Conservation (phyloP, 2,888 invertebrate genomes). For the Zaprionus obscuricornis region DNA sequence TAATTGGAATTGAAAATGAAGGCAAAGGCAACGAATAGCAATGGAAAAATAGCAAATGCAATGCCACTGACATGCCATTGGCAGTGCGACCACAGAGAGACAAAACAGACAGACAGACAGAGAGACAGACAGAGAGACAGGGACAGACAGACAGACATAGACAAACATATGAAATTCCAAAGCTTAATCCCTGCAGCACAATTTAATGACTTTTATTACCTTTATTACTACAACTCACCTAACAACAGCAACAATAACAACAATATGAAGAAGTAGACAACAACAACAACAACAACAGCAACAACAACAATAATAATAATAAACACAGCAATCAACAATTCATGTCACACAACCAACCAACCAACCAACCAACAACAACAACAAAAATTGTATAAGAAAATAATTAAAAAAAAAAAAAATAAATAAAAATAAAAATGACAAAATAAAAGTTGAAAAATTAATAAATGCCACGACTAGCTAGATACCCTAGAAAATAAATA, state of each 20-base stretch:
- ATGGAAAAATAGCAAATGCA: too few species aligned
- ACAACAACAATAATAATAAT: conserved; percentile 1
- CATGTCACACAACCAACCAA: conserved; percentile 46
- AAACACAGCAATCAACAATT: conserved; percentile 40
- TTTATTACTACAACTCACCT: conserved; percentile 60
- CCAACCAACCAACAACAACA: conserved; percentile 15
- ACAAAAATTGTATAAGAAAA: conserved; percentile 24
- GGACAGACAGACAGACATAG: conserved; percentile 4
- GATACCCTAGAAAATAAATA: too few species aligned
- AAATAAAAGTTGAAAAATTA: too few species aligned
- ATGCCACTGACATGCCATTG: background rate
- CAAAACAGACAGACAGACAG: conserved; percentile 14
- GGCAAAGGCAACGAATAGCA: too few species aligned
- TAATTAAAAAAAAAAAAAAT: conserved; percentile 39
- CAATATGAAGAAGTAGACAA: too few species aligned
- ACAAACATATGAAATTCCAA: conserved; percentile 44
- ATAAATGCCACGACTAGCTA: too few species aligned
- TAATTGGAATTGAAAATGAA: conserved; percentile 61
- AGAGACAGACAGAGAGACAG: conserved; percentile 16
- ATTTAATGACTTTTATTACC: conserved; percentile 79
- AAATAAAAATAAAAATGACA: too few species aligned
- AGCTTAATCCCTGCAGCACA: conserved; percentile 75
- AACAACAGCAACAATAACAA: conserved; percentile 45
- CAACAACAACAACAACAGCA: conserved; percentile 25
- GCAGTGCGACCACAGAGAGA: background rate